Percentiles rank a stretch among this genome's conserved stretches.
phyloP scores from a whole-genome alignment of 1,140 invertebrate genomes.

The Eumaeus atala region DNA sequence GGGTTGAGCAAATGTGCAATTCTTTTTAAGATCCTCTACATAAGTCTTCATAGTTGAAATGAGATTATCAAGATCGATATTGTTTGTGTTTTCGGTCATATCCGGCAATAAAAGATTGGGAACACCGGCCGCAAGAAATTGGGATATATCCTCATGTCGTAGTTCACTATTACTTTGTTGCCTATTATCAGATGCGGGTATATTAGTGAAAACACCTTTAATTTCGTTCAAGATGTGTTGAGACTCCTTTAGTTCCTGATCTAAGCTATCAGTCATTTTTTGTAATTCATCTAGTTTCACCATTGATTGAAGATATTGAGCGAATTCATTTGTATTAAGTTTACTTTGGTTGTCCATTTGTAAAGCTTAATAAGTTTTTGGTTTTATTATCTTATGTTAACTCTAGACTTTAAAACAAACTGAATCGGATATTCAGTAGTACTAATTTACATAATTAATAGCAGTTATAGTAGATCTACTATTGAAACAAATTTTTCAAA shows the following conservation, averaged over 20 bases:
- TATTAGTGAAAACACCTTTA: constrained; percentile 39
- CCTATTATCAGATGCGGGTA: constrained; percentile 28
- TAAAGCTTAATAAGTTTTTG: no score
- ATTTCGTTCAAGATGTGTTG: constrained; percentile 53
- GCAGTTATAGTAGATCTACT: no score
- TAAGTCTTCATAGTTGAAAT: constrained; percentile 47
- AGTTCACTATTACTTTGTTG: constrained; percentile 21
- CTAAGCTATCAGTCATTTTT: constrained; percentile 50
- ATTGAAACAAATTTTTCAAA: no score
- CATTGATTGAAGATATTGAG: constrained; percentile 40
- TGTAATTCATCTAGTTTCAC: constrained; percentile 47
- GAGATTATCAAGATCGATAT: constrained; percentile 45
- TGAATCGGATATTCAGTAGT: no score
- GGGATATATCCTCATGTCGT: constrained; percentile 33
- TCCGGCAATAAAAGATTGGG: constrained; percentile 47
- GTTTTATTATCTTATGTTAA: no score
- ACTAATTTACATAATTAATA: no score
- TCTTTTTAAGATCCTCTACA: constrained; percentile 43
- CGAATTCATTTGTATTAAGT: constrained; percentile 29
- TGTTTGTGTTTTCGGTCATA: constrained; percentile 34
- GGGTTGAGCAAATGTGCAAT: background rate
- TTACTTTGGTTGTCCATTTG: constrained; percentile 30
- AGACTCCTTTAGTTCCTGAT: constrained; percentile 51
- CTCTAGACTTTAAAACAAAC: no score
- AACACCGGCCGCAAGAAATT: constrained; percentile 36